Conservation (phyloP, 2,797 vertebrate species). For the Onychomys arenicola region DNA sequence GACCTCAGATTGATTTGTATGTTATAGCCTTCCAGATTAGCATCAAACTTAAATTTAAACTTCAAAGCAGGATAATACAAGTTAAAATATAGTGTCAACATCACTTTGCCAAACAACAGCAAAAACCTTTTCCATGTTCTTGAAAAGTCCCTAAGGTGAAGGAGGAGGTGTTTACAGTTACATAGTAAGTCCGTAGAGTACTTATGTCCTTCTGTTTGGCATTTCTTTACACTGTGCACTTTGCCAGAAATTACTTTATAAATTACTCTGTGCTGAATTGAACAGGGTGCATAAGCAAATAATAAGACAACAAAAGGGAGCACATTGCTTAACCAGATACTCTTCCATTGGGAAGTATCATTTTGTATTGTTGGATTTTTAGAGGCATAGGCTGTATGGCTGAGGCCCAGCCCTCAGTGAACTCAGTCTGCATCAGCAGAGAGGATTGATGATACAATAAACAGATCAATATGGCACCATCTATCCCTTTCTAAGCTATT, state of each 20-base stretch:
- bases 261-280: constrained; percentile 64
- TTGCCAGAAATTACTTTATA: constrained; percentile 65
- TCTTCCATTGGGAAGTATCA: constrained; percentile 1
- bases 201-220: constrained; percentile 52
- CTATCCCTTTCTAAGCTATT: not conserved
- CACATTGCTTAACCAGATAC: not conserved
- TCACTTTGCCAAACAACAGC: not conserved
- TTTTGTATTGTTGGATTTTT: constrained; percentile 30
- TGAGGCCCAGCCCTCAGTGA: not conserved
- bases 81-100: constrained; percentile 2
- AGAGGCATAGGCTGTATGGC: not conserved
- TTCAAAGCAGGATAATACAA: constrained; percentile 49
- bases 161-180: constrained; percentile 23
- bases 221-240: constrained; percentile 65
- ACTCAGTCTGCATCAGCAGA: not conserved
- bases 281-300: constrained; percentile 29
- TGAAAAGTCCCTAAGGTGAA: constrained; percentile 40
- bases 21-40: not conserved
- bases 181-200: not conserved
- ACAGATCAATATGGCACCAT: not conserved
- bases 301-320: constrained; percentile 9
- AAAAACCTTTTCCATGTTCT: constrained; percentile 7
- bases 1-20: not conserved
- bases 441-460: not conserved
- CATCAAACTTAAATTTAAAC: constrained; percentile 23